Conservation (phyloP, 2,797 vertebrate genomes). For the Anabacerthia variegaticeps region DNA sequence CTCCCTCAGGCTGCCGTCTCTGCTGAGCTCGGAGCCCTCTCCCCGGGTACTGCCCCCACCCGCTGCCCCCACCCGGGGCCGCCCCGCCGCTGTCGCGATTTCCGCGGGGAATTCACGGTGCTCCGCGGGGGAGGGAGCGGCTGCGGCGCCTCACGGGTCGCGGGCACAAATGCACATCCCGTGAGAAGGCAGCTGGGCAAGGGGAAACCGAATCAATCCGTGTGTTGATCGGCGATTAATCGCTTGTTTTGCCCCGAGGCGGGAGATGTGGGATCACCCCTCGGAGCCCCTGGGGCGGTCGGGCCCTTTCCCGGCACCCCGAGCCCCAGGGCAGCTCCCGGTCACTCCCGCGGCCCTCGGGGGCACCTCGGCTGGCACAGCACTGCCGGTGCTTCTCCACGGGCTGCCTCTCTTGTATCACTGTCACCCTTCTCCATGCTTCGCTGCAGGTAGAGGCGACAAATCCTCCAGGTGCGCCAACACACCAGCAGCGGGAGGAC, state of each 20-base stretch:
- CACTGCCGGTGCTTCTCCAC: not conserved
- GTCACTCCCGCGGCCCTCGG: not conserved
- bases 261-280: not conserved
- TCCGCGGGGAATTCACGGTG: not conserved
- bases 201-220: not conserved
- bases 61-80: not conserved
- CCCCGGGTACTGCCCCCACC: fast-evolving
- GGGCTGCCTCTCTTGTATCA: not conserved
- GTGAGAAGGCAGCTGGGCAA: not conserved
- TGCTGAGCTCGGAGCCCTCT: fast-evolving
- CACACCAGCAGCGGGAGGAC: not conserved
- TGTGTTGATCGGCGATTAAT: not conserved
- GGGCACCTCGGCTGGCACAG: not conserved
- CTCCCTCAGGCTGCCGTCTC: too few species aligned
- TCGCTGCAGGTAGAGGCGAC: not conserved
- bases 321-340: too few species aligned
- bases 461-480: not conserved
- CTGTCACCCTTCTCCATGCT: not conserved
- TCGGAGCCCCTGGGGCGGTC: fast-evolving
- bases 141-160: not conserved
- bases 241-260: not conserved
- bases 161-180: not conserved
- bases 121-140: too few species aligned
- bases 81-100: not conserved
- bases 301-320: not conserved